Evolutionary conservation across 2,113 vertebrate genomes (phyloP), one percentile per base, ranked within the genome.

Genomic region (Gallinago jamesoni): DNA sequence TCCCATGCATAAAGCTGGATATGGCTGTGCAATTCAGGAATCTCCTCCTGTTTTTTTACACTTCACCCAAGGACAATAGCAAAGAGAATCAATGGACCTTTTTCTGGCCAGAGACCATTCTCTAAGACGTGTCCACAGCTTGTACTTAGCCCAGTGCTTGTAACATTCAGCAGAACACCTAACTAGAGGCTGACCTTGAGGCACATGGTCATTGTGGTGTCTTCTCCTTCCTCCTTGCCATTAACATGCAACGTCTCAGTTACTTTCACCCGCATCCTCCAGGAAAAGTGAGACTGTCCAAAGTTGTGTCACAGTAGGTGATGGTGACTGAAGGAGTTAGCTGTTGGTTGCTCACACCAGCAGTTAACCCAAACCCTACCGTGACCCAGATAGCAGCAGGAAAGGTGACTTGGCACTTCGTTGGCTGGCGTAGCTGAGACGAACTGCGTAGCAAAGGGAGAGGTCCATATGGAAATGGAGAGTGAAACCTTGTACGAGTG

Each of bases 131-230:
- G 14, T 66, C 14, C 43, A 41, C 9, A 86, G 23, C 19, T 72
- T 70, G 87, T 63, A 62, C 11, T 75, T 82, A 60, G 52, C 48
- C 13, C 0, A 1, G 17, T 3, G 1, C 31, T 63, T 82, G 22
- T 43, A 64, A 14, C 23, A n/a, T 67, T 67, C 56, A 56, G 22
- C 31, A 77, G 52, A 82, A 78, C 17, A 72, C 14, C 35, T 24
- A 17, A 55, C 28, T 17, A 75, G 52, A 75, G 37, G n/a, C 33
- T 83, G 76, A 31, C 28, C 13, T 37, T 22, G 33, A 45, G n/a
- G 57, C 31, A 25, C 4, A 1, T 50, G 13, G 7, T 80, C 53
- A 24, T 39, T 0, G 0, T 68, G 39, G 22, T 72, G 12, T 48
- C 11, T 85, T 85, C 57, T 92, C 52, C 21, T 63, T 21, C 12